phyloP scores from a whole-genome alignment of 2,888 invertebrate species.

The Hypena proboscidalis region DNA sequence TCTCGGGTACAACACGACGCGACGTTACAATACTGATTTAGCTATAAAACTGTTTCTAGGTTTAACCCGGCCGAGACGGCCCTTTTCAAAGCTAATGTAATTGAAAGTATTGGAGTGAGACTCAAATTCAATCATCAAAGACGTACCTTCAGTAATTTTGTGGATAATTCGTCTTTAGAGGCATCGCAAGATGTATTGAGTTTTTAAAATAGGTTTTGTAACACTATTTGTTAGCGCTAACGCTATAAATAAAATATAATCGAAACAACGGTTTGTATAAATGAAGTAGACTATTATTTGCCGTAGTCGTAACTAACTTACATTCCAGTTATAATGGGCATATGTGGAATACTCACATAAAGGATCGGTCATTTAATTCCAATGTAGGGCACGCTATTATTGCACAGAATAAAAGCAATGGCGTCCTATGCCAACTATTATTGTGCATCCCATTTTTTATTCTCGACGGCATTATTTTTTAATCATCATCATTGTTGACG shows the following conservation, averaged over 20 bases:
- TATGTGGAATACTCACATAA: no score
- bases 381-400: not conserved
- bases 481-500: slow-evolving; percentile 36
- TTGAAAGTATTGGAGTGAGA: slow-evolving; percentile 14
- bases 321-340: no score
- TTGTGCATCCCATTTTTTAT: slow-evolving; percentile 21
- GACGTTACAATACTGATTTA: no score
- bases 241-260: no score
- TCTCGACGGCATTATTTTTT: slow-evolving; percentile 31
- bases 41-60: no score
- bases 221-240: slow-evolving; percentile 25
- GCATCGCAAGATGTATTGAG: slow-evolving; percentile 25
- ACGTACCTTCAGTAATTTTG: slow-evolving; percentile 14
- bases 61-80: no score
- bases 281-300: no score
- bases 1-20: no score
- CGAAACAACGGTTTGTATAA: no score
- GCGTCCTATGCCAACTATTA: slow-evolving; percentile 11
- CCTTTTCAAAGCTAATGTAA: not conserved
- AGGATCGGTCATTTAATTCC: not conserved
- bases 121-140: slow-evolving; percentile 18
- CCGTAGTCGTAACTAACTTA: no score
- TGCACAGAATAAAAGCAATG: slow-evolving; percentile 6
- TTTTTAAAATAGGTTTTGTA: slow-evolving; percentile 32
- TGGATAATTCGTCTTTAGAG: slow-evolving; percentile 24